Conservation (phyloP, 2,797 vertebrate genomes). For the Scomberomorus guttatus region DNA sequence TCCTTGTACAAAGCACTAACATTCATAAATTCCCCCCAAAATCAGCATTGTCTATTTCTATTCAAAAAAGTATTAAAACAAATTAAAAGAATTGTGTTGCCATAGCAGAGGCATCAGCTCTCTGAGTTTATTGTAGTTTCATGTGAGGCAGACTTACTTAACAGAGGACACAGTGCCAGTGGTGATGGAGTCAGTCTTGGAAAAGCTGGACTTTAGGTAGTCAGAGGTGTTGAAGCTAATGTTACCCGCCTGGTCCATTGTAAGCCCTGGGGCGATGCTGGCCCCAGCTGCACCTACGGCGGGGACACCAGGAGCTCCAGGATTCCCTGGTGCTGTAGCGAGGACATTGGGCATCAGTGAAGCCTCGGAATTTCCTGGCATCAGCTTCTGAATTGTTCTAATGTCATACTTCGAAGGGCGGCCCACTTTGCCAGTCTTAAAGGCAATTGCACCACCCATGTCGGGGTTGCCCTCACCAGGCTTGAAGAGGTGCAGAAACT, state of each 20-base stretch:
- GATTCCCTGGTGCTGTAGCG: slow-evolving; percentile 84
- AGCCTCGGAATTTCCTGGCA: slow-evolving; percentile 89
- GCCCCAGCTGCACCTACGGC: slow-evolving; percentile 74
- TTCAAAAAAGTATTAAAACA: neutral
- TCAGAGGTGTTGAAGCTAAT: slow-evolving; percentile 93
- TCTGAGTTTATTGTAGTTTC: neutral
- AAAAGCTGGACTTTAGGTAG: slow-evolving; percentile 97
- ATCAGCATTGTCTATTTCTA: neutral
- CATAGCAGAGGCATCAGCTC: neutral
- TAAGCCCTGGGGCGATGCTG: slow-evolving; percentile 79
- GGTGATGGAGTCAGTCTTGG: slow-evolving; percentile 99
- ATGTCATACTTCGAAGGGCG: slow-evolving; percentile 98
- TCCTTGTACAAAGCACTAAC: neutral
- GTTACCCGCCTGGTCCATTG: slow-evolving; percentile 90
- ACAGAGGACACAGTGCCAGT: slow-evolving; percentile 98
- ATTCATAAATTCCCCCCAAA: neutral
- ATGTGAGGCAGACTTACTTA: slow-evolving; percentile 90
- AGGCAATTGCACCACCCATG: slow-evolving; percentile 98
- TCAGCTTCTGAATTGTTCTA: slow-evolving; percentile 94
- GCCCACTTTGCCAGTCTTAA: slow-evolving; percentile 98
- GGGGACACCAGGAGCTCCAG: slow-evolving; percentile 82
- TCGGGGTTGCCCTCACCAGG: slow-evolving; percentile 97
- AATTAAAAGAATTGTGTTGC: neutral
- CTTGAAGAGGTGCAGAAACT: slow-evolving; percentile 98
- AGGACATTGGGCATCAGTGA: slow-evolving; percentile 90